A percentile compares a stretch with the other conserved stretches of the same genome.
Conservation (phyloP, 2,797 vertebrate species). For the Argyrosomus regius region DNA sequence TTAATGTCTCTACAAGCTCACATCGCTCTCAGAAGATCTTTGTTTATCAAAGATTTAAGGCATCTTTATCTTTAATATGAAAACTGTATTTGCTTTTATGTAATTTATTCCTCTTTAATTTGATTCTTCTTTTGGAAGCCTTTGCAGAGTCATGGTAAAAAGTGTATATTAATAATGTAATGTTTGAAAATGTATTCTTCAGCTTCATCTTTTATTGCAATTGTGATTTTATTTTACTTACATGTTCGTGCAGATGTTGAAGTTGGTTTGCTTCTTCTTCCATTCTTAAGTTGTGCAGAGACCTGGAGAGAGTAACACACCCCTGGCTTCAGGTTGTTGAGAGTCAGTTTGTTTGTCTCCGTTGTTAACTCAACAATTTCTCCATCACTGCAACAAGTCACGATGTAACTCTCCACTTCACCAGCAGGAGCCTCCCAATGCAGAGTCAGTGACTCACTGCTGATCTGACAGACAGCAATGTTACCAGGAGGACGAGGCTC, state of each 20-base stretch:
- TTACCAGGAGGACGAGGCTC: conserved; percentile 8
- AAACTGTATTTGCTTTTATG: background rate
- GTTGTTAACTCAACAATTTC: conserved; percentile 4
- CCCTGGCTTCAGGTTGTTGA: conserved; percentile 32
- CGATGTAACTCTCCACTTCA: conserved; percentile 28
- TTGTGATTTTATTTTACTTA: conserved; percentile 1
- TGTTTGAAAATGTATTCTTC: background rate
- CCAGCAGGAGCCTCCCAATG: conserved; percentile 27
- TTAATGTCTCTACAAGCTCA: background rate
- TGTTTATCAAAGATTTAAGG: background rate
- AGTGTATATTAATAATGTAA: too few species aligned
- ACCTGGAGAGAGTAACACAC: conserved; percentile 43
- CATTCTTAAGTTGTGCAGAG: conserved; percentile 21
- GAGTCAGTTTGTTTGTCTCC: conserved; percentile 2
- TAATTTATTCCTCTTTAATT: background rate
- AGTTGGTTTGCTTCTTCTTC: conserved; percentile 15
- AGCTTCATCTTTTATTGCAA: background rate
- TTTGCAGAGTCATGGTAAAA: background rate
- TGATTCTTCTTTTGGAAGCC: background rate
- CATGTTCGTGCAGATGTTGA: conserved; percentile 20
- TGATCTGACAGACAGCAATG: background rate
- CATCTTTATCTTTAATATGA: background rate
- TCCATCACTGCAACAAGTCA: conserved; percentile 1
- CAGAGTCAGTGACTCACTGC: conserved; percentile 25
- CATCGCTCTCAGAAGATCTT: background rate